A percentile compares a stretch with the other conserved stretches of the same genome.
phyloP scores from a whole-genome alignment of 2,797 vertebrate genomes.

The Antrozous pallidus region DNA sequence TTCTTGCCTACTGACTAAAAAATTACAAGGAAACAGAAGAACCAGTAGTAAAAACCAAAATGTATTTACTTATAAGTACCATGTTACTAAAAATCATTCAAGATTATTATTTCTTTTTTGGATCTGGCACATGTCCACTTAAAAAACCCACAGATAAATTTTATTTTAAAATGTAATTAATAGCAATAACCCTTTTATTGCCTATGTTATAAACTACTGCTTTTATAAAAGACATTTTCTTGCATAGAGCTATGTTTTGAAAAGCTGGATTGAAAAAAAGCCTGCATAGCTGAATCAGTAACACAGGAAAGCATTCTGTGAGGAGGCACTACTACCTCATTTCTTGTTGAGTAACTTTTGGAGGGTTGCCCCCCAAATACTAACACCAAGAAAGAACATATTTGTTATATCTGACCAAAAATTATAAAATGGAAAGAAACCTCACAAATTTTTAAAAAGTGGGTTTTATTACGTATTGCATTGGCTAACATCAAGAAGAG shows the following conservation, averaged over 20 bases:
- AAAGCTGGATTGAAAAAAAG: constrained; percentile 11
- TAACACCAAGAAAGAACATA: neutral
- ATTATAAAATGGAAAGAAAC: constrained; percentile 5
- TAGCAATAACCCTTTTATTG: neutral
- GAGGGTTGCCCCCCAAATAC: neutral
- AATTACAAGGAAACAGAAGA: neutral
- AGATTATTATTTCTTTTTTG: constrained; percentile 13
- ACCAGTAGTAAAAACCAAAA: neutral
- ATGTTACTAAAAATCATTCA: neutral
- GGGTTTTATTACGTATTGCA: neutral
- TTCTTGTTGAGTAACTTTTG: neutral
- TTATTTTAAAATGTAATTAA: neutral
- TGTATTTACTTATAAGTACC: neutral
- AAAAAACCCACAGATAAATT: neutral
- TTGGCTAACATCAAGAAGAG: neutral
- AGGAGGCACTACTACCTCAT: neutral
- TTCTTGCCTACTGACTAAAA: neutral
- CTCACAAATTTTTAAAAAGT: neutral
- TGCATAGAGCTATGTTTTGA: constrained; percentile 1
- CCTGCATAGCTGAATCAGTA: neutral
- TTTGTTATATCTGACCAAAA: constrained; percentile 15
- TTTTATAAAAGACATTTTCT: constrained; percentile 7
- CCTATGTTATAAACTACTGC: neutral
- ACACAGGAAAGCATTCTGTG: neutral
- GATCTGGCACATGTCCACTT: neutral